Conservation (phyloP, 2,888 invertebrate species). For the Sarcophaga caerulescens region DNA sequence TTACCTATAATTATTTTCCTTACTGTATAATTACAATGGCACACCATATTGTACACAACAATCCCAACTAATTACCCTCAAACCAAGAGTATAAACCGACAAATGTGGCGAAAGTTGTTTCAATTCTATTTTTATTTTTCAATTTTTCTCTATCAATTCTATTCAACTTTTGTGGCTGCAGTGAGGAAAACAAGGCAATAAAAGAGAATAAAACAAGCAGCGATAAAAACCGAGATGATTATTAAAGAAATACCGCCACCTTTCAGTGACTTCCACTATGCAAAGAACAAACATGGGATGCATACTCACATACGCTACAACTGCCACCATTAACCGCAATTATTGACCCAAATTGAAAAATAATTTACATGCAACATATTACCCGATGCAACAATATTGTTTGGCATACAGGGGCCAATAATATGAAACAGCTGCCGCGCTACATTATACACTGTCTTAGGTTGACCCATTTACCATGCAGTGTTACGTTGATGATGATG, state of each 20-base stretch:
- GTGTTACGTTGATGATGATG: background rate
- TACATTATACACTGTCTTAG: too few relatives aligned
- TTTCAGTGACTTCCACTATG: too few relatives aligned
- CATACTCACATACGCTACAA: background rate
- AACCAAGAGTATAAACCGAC: background rate
- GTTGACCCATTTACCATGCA: too few relatives aligned
- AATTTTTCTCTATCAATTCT: background rate
- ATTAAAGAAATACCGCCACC: slow-evolving; percentile 37
- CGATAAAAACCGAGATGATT: background rate
- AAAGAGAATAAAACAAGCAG: background rate
- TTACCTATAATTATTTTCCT: background rate
- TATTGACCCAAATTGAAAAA: slow-evolving; percentile 47
- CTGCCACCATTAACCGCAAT: slow-evolving; percentile 38
- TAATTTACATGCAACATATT: slow-evolving; percentile 19
- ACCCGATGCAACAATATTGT: too few relatives aligned
- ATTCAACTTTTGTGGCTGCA: too few relatives aligned
- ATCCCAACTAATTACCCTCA: slow-evolving; percentile 7
- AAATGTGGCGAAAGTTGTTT: slow-evolving; percentile 32
- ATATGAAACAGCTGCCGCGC: too few relatives aligned
- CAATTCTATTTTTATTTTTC: background rate
- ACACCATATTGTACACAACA: background rate
- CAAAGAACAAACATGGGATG: background rate
- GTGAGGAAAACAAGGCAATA: background rate
- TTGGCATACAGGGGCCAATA: too few relatives aligned
- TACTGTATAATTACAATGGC: background rate